Base-by-base conservation (phyloP, 2,113 vertebrate species). In the Burhinus bistriatus region DNA sequence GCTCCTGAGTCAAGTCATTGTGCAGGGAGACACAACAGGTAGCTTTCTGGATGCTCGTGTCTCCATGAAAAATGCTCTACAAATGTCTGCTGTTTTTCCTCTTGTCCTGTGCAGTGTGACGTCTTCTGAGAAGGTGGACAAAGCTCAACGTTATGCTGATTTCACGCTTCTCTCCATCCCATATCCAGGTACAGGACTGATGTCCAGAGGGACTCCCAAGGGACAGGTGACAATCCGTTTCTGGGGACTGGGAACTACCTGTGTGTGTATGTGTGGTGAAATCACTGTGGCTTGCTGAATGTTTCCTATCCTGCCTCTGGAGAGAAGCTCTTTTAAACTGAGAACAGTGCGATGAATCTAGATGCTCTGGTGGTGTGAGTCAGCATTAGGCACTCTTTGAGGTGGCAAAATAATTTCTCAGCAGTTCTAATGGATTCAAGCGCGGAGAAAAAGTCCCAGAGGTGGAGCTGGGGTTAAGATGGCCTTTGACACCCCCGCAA, bases 121-220 rank as follows among this genome's bases (percentile, higher is more conserved):
- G 0, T 99, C 99, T 72, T 99, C 99, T 16, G 99, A 99, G 97
- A 99, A 99, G 95, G 99, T 99, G 97, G 99, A 99, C 98, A 99
- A 99, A 98, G 99, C 99, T 81, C 99, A 99, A 98, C 99, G 99
- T 94, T 99, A 99, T 22, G 99, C 99, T 95, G 99, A 99, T 98
- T 99, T 99, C 98, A 99, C 99, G 1, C 98, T 99, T 95, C 98
- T 99, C 92, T 99, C 99, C 96, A 98, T 99, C 98, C 99, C 99
- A 88, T 99, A 99, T 81, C 99, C 99, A 99, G 99, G 99, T 99
- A 98, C 83, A 96, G 94, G 79, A 87, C 79, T 94, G 88, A 69
- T 94, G 75, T 94, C 94, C 78, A 90, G 87, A 87, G 89, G 89
- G 80, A 87, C 59, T 94, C 68, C 68, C 70, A 83, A 85, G 93